These are phyloP conservation scores for Pica pica DNA, from an alignment of 2,113 vertebrate species.

Conservation along the genomic window DNA sequence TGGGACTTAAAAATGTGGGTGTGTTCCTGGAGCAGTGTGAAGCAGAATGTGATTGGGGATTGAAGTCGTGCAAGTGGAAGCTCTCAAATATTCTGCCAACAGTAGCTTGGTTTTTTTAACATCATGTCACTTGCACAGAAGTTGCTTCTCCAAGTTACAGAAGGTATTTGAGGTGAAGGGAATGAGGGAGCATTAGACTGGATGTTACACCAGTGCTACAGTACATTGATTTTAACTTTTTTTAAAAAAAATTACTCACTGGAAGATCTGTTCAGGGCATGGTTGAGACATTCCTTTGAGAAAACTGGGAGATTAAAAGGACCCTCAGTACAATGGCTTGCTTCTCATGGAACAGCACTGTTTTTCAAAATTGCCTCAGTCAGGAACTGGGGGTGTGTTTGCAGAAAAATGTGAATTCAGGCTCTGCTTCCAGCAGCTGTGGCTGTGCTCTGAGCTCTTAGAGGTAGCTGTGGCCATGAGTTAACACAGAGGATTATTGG, in stretches of 20 bases:
- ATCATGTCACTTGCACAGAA: background rate
- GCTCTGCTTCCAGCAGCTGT: background rate
- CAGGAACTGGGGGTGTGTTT: background rate
- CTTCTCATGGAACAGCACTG: background rate
- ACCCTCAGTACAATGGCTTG: background rate
- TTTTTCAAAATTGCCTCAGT: background rate
- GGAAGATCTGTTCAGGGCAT: background rate
- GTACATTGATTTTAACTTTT: background rate
- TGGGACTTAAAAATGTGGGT: background rate
- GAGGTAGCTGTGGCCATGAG: background rate
- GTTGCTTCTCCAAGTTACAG: background rate
- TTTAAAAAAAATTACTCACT: background rate
- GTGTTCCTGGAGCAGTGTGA: background rate
- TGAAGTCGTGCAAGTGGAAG: background rate
- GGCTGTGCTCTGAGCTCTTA: background rate
- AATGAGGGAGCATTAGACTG: background rate
- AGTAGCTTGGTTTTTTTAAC: background rate
- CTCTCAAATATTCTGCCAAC: background rate
- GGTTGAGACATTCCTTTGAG: background rate
- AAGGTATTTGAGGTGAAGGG: background rate
- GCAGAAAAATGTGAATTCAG: background rate
- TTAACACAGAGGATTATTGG: background rate
- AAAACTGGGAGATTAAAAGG: background rate
- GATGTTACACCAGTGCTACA: background rate
- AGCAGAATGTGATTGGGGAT: background rate